Percentiles rank a stretch among this genome's conserved stretches.
These are phyloP conservation scores for Phrixothrix hirtus DNA, from an alignment of 2,888 invertebrate genomes.

Conservation along the genomic window DNA sequence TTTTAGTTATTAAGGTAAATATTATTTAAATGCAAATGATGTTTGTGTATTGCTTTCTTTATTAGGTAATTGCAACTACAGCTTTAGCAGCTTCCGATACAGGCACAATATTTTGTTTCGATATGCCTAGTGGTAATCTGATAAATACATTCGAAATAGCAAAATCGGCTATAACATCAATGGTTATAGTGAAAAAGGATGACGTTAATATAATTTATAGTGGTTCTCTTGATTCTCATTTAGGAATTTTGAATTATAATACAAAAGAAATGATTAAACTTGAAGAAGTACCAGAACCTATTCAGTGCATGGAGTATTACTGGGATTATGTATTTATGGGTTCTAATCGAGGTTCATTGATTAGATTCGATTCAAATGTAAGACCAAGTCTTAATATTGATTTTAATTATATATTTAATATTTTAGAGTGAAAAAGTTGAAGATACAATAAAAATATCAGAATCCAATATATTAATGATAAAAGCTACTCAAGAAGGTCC, in stretches of 20 bases:
- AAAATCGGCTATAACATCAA: constrained; percentile 64
- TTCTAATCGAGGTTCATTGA: constrained; percentile 71
- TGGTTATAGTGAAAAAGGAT: constrained; percentile 58
- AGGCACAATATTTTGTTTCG: constrained; percentile 66
- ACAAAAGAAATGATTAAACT: constrained; percentile 60
- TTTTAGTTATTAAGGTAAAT: constrained; percentile 42
- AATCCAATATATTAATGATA: constrained; percentile 69
- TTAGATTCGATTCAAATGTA: constrained; percentile 71
- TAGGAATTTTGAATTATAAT: constrained; percentile 64
- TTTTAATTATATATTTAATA: background rate
- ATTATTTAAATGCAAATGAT: background rate
- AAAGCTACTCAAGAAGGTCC: constrained; percentile 75
- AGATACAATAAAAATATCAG: constrained; percentile 48
- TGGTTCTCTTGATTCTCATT: constrained; percentile 65
- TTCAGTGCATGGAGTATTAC: constrained; percentile 74
- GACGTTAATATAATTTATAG: constrained; percentile 59
- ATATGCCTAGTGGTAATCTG: constrained; percentile 59
- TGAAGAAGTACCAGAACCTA: constrained; percentile 63
- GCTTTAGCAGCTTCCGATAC: constrained; percentile 64
- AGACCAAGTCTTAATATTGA: constrained; percentile 13
- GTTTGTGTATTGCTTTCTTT: constrained; percentile 8
- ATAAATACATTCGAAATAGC: constrained; percentile 63
- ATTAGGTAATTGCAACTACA: constrained; percentile 12
- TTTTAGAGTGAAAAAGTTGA: constrained; percentile 43
- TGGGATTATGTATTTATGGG: constrained; percentile 76